Percentiles rank a stretch among this genome's conserved stretches.
These are phyloP conservation scores for Tipula unca DNA, from an alignment of 2,888 invertebrate genomes.

Conservation along the genomic window DNA sequence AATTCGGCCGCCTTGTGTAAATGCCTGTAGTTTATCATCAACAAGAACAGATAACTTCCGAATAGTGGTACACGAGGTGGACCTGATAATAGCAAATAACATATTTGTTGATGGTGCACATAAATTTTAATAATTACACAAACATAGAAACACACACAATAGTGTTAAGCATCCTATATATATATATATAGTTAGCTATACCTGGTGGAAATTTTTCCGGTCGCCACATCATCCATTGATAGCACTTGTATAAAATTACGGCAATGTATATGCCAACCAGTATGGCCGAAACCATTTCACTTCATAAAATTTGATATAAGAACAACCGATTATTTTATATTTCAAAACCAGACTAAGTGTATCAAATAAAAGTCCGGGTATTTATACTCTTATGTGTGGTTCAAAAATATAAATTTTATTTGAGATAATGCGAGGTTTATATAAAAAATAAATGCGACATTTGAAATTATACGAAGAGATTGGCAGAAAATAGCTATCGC, in stretches of 20 bases:
- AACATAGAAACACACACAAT: background rate
- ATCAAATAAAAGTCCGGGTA: too few relatives aligned
- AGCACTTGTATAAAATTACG: conserved; percentile 36
- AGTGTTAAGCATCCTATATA: background rate
- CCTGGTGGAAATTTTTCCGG: conserved; percentile 52
- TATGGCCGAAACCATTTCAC: conserved; percentile 35
- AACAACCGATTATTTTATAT: too few relatives aligned
- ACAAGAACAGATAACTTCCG: conserved; percentile 52
- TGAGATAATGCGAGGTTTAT: too few relatives aligned
- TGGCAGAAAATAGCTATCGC: too few relatives aligned
- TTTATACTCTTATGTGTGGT: too few relatives aligned
- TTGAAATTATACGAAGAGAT: too few relatives aligned
- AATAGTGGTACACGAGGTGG: conserved; percentile 54
- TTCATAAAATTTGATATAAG: too few relatives aligned
- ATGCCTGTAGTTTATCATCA: conserved; percentile 46
- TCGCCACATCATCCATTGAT: conserved; percentile 40
- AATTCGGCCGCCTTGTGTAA: conserved; percentile 45
- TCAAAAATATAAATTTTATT: too few relatives aligned
- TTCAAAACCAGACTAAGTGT: too few relatives aligned
- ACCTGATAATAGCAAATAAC: conserved; percentile 40
- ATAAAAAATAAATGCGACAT: too few relatives aligned
- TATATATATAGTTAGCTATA: too few relatives aligned
- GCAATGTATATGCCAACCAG: conserved; percentile 35
- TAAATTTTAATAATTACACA: background rate
- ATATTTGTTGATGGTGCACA: background rate